These are phyloP conservation scores for Pteropus rufus DNA, from an alignment of 2,797 vertebrate genomes.

Conservation along the genomic window DNA sequence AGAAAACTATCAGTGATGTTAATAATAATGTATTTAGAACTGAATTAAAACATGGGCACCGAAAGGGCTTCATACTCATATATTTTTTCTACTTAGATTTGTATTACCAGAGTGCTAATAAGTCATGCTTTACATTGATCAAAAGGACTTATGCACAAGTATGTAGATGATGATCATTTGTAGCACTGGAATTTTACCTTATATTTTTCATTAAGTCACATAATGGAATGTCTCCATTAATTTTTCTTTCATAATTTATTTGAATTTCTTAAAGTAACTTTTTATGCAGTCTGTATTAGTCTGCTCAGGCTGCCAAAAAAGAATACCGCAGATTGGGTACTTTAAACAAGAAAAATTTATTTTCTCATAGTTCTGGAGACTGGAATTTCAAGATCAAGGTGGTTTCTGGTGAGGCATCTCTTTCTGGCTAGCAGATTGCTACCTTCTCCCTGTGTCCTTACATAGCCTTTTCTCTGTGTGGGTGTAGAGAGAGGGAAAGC, in stretches of 20 bases:
- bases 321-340: background rate
- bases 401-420: background rate
- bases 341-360: background rate
- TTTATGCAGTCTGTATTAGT: background rate
- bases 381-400: conserved; percentile 4
- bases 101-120: background rate
- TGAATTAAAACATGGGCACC: conserved; percentile 21
- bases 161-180: background rate
- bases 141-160: conserved; percentile 11
- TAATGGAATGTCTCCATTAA: background rate
- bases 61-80: background rate
- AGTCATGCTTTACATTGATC: background rate
- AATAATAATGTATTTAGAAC: conserved; percentile 17
- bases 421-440: background rate
- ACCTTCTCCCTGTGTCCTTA: background rate
- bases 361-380: background rate
- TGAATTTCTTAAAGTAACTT: background rate
- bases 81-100: conserved; percentile 16
- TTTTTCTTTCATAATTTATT: conserved; percentile 35
- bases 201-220: background rate
- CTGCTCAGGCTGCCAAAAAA: background rate
- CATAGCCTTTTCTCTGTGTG: background rate
- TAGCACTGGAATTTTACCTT: conserved; percentile 9
- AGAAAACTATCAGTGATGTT: conserved; percentile 10
- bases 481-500: background rate